These are phyloP conservation scores for Scomber colias DNA, from an alignment of 2,113 vertebrate species.

Conservation along the genomic window DNA sequence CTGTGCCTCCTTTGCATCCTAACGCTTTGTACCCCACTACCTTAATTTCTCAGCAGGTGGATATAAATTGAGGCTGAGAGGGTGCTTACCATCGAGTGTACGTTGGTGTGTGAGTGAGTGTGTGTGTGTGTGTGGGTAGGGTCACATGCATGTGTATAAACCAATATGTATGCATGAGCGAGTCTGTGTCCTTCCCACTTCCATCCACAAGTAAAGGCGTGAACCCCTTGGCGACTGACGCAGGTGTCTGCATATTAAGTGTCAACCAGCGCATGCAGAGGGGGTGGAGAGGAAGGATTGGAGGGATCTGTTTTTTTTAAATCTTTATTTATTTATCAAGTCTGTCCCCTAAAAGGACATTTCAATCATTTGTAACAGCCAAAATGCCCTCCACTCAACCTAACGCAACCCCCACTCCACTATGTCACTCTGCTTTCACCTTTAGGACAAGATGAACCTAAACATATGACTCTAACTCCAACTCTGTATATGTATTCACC, in stretches of 20 bases:
- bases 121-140: background rate
- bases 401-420: background rate
- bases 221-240: slow-evolving; percentile 65
- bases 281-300: background rate
- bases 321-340: slow-evolving; percentile 44
- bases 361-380: slow-evolving; percentile 46
- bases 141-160: slow-evolving; percentile 66
- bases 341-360: slow-evolving; percentile 20
- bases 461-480: slow-evolving; percentile 25
- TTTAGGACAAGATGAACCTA: slow-evolving; percentile 4
- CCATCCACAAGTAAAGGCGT: slow-evolving; percentile 61
- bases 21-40: slow-evolving; percentile 5
- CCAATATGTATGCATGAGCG: slow-evolving; percentile 78
- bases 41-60: slow-evolving; percentile 48
- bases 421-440: background rate
- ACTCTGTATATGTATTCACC: background rate
- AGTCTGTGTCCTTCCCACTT: slow-evolving; percentile 72
- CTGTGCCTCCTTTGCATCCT: background rate
- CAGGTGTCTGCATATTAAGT: slow-evolving; percentile 78
- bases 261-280: slow-evolving; percentile 48
- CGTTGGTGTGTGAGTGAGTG: background rate
- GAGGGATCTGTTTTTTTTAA: background rate
- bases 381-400: background rate
- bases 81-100: background rate
- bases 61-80: slow-evolving; percentile 49